These are phyloP conservation scores for Budorcas taxicolor DNA, from an alignment of 2,113 vertebrate genomes.

Conservation along the genomic window DNA sequence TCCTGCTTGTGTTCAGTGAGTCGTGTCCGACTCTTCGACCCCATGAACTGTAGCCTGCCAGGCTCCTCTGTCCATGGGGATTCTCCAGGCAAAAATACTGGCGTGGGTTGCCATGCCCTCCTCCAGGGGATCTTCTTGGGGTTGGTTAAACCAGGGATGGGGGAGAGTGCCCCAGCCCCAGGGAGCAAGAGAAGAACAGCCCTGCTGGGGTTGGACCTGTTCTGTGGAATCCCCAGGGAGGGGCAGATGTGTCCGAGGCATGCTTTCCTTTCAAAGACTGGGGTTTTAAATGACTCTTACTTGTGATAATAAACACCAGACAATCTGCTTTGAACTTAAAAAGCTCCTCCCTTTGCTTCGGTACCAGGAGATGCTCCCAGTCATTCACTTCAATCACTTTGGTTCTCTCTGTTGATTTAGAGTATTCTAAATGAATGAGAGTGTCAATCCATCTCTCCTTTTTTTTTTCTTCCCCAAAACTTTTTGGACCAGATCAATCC, in stretches of 20 bases:
- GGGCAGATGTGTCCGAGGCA: background rate
- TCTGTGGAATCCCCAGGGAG: background rate
- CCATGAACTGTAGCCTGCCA: background rate
- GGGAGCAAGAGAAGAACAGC: background rate
- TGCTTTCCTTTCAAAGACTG: background rate
- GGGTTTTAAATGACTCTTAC: background rate
- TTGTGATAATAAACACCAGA: background rate
- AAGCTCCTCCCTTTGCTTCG: background rate
- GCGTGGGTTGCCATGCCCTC: background rate
- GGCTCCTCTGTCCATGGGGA: background rate
- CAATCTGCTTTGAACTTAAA: background rate
- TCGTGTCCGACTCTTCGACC: rapidly evolving
- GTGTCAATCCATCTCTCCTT: background rate
- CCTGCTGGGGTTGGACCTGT: background rate
- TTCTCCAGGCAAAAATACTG: background rate
- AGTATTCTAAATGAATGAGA: background rate
- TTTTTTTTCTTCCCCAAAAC: background rate
- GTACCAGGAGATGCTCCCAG: background rate
- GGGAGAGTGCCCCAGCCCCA: background rate
- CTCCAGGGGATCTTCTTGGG: background rate
- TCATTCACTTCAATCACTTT: background rate
- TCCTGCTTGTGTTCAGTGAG: background rate
- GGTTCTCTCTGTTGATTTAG: background rate
- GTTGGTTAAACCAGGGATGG: background rate
- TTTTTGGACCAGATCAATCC: background rate